These are phyloP conservation scores for Rutpela maculata DNA, from an alignment of 2,888 invertebrate species.

Conservation along the genomic window DNA sequence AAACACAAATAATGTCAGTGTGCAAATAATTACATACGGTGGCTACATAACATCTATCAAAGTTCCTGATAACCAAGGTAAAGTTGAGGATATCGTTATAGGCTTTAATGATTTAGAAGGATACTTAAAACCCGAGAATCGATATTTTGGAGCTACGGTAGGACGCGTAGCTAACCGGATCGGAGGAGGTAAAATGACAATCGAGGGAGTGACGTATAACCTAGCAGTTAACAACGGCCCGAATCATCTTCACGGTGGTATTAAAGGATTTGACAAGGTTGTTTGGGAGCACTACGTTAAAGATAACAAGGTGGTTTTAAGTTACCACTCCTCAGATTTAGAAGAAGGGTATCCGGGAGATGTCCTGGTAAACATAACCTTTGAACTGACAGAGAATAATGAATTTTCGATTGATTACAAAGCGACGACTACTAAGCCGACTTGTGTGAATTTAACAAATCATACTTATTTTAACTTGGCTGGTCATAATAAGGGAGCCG, in stretches of 20 bases:
- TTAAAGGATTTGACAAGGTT: constrained; percentile 76
- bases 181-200: constrained; percentile 53
- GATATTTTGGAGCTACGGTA: constrained; percentile 56
- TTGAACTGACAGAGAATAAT: constrained; percentile 84
- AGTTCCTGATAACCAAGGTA: constrained; percentile 78
- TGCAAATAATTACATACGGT: constrained; percentile 87
- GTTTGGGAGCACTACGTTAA: constrained; percentile 80
- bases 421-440: constrained; percentile 86
- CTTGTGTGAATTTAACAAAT: constrained; percentile 90
- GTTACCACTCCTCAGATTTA: constrained; percentile 84
- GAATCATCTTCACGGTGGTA: constrained; percentile 89
- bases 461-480: constrained; percentile 94
- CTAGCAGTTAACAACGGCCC: constrained; percentile 83
- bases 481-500: constrained; percentile 85
- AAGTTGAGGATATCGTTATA: constrained; percentile 54
- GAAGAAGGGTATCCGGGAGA: constrained; percentile 94
- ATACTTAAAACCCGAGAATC: constrained; percentile 53
- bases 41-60: constrained; percentile 87
- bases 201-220: constrained; percentile 82
- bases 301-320: constrained; percentile 81
- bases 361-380: constrained; percentile 82
- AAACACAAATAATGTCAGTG: constrained; percentile 79
- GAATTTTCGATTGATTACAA: constrained; percentile 85
- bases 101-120: constrained; percentile 55
- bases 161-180: constrained; percentile 58